Percentiles rank a stretch among this genome's conserved stretches.
Conservation (phyloP, 2,888 invertebrate species). For the Hydrotaea cyrtoneurina region DNA sequence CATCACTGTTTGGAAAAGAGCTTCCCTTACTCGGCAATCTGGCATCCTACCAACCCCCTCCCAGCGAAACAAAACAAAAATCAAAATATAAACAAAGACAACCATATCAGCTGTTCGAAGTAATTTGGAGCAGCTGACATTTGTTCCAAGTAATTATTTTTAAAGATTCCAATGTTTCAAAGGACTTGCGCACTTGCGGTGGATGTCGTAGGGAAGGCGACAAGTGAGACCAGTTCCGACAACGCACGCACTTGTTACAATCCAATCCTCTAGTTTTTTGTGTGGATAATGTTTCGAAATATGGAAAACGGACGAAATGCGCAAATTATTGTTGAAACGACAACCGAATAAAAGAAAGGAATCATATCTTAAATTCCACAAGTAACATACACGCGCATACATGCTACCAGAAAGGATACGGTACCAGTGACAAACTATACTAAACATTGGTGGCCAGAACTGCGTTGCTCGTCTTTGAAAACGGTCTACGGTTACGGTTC, state of each 20-base stretch:
- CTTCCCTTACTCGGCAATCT: background rate
- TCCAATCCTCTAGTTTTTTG: constrained; percentile 40
- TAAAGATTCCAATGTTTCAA: constrained; percentile 28
- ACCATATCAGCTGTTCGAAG: constrained; percentile 56
- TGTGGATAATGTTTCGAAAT: constrained; percentile 24
- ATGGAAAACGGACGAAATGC: constrained; percentile 57
- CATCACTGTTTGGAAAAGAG: too few species aligned
- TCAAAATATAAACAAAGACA: constrained; percentile 48
- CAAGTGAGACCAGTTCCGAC: background rate
- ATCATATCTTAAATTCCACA: constrained; percentile 61
- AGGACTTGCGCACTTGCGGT: constrained; percentile 61
- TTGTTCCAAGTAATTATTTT: background rate
- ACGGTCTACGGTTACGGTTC: constrained; percentile 65
- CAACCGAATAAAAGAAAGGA: background rate
- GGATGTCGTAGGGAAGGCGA: constrained; percentile 50
- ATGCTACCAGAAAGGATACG: constrained; percentile 46
- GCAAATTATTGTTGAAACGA: too few species aligned
- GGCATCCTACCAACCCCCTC: background rate
- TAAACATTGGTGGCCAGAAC: constrained; percentile 54
- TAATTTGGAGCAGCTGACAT: background rate
- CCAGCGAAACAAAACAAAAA: background rate
- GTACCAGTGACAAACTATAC: constrained; percentile 38
- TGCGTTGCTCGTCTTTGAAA: constrained; percentile 64
- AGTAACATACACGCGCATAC: constrained; percentile 41
- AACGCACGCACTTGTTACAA: constrained; percentile 54